Percentiles rank a stretch among this genome's conserved stretches.
Evolutionary conservation across 2,888 invertebrate species (phyloP).

Genomic region (Conomelus anceps): DNA sequence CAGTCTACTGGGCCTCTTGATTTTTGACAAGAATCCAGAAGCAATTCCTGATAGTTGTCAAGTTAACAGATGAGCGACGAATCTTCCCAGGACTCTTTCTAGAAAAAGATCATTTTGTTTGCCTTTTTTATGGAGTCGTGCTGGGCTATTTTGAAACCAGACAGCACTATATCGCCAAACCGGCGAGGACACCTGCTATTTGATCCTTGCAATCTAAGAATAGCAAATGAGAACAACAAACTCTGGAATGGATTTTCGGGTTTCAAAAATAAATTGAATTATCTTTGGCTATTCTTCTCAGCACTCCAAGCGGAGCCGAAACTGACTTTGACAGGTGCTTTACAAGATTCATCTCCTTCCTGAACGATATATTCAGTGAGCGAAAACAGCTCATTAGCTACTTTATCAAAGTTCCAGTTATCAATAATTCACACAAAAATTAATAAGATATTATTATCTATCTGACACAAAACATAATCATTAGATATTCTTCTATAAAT

Average conservation of each 20-base stretch:
- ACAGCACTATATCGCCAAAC: neutral
- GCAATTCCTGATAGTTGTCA: neutral
- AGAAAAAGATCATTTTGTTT: neutral
- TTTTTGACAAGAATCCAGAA: neutral
- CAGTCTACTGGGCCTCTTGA: too few species aligned
- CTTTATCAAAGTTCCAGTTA: too few species aligned
- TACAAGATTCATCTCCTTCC: neutral
- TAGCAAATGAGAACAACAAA: neutral
- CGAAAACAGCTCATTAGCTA: too few species aligned
- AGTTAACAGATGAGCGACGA: neutral
- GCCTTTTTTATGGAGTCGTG: neutral
- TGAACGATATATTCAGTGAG: too few species aligned
- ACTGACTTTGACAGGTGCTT: neutral
- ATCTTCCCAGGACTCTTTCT: neutral
- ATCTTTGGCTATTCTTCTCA: neutral
- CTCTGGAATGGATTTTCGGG: neutral
- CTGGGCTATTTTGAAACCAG: neutral
- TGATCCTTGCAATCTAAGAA: neutral
- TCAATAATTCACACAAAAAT: too few species aligned
- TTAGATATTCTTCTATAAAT: too few species aligned
- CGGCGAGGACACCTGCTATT: neutral
- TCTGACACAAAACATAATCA: too few species aligned
- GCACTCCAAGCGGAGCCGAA: neutral
- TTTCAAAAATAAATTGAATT: neutral
- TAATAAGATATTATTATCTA: too few species aligned